Evolutionary conservation across 1,140 invertebrate species (phyloP).

Genomic region (Neodiprion lecontei): DNA sequence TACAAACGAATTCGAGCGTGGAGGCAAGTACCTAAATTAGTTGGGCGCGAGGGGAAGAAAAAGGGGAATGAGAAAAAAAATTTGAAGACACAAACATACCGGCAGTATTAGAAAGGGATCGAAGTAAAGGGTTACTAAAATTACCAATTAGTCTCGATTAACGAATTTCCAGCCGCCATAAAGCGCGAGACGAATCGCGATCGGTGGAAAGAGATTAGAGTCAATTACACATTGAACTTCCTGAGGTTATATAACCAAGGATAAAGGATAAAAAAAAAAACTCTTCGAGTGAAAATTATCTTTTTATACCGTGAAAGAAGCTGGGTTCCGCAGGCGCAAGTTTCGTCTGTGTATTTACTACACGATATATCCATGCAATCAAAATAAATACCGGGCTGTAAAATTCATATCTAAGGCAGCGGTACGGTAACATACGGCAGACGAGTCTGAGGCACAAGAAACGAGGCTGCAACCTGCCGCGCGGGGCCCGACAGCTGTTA

Average conservation of each 20-base stretch:
- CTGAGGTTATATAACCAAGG: too few species aligned
- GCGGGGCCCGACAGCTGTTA: slow-evolving; percentile 25
- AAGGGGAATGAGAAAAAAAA: background rate
- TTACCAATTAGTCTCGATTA: background rate
- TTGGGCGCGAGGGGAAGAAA: background rate
- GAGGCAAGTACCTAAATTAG: slow-evolving; percentile 6
- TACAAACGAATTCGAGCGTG: background rate
- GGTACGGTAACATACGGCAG: slow-evolving; percentile 35
- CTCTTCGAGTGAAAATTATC: background rate
- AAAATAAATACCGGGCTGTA: background rate
- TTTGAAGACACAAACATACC: background rate
- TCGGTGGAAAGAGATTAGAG: background rate
- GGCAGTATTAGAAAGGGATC: too few species aligned
- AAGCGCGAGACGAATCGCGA: too few species aligned
- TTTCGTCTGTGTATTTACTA: too few species aligned
- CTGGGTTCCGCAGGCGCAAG: too few species aligned
- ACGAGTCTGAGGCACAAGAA: slow-evolving; percentile 29
- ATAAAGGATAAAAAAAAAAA: background rate
- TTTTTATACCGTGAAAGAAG: background rate
- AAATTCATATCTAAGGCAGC: slow-evolving; percentile 1
- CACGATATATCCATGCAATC: background rate
- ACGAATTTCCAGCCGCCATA: background rate
- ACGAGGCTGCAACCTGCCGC: slow-evolving; percentile 29
- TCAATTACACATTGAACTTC: background rate
- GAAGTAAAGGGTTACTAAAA: too few species aligned